Conservation (phyloP, 2,797 vertebrate genomes). For the Sebastes vulpes region DNA sequence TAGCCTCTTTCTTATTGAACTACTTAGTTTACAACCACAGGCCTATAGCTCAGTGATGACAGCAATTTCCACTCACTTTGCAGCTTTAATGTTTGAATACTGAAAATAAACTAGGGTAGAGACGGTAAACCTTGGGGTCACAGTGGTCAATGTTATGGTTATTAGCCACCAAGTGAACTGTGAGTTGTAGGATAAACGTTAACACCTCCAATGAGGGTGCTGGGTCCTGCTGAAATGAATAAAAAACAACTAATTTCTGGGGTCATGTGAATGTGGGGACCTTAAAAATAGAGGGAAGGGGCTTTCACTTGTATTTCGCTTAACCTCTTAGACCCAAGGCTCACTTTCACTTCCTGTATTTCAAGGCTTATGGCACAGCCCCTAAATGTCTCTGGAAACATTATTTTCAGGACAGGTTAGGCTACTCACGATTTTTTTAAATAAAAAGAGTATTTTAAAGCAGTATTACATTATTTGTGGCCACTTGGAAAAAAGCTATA, state of each 20-base stretch:
- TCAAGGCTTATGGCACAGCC: background rate
- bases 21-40: background rate
- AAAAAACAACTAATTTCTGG: background rate
- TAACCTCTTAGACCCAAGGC: background rate
- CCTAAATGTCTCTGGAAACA: background rate
- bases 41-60: background rate
- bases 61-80: background rate
- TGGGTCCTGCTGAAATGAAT: background rate
- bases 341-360: constrained; percentile 4
- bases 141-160: background rate
- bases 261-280: constrained; percentile 17
- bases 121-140: background rate
- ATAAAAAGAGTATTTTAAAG: background rate
- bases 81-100: constrained; percentile 1
- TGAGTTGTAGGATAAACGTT: background rate
- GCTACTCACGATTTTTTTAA: background rate
- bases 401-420: background rate
- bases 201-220: background rate
- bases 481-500: background rate
- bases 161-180: background rate
- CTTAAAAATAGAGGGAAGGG: background rate
- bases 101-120: background rate
- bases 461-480: background rate
- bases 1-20: background rate
- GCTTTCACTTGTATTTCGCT: background rate